Percentiles rank a stretch among this genome's conserved stretches.
These are phyloP conservation scores for Ophion obscuratus DNA, from an alignment of 2,888 invertebrate genomes.

Conservation along the genomic window DNA sequence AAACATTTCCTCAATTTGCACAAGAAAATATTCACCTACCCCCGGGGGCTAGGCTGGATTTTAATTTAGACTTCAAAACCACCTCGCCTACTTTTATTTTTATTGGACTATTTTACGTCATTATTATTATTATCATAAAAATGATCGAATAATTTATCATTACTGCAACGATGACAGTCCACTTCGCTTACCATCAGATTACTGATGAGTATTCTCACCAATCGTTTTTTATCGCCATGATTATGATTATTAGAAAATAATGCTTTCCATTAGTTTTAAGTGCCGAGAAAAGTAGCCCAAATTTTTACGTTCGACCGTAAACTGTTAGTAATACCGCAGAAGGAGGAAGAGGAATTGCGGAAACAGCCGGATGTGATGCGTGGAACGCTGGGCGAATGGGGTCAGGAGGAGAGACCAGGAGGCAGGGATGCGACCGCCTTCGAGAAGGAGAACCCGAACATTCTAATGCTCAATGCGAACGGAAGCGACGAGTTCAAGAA, in stretches of 20 bases:
- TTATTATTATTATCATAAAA: too few species aligned
- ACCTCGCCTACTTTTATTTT: too few species aligned
- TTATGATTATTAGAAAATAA: too few species aligned
- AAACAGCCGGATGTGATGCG: constrained; percentile 90
- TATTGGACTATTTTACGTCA: too few species aligned
- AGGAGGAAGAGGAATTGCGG: constrained; percentile 89
- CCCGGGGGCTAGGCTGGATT: too few species aligned
- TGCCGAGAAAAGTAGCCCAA: not conserved
- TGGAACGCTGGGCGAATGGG: constrained; percentile 90
- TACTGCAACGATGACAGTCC: too few species aligned
- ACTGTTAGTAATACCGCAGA: constrained; percentile 85
- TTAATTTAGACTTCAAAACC: too few species aligned
- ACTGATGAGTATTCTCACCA: not conserved
- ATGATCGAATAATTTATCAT: too few species aligned
- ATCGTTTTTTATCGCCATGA: not conserved
- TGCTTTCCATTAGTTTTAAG: too few species aligned
- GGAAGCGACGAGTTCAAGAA: constrained; percentile 91
- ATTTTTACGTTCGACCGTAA: constrained; percentile 71
- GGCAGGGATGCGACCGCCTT: constrained; percentile 90
- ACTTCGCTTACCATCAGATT: not conserved
- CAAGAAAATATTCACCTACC: too few species aligned
- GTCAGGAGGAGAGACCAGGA: constrained; percentile 88
- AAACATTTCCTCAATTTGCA: too few species aligned
- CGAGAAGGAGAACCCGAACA: constrained; percentile 92
- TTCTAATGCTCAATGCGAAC: constrained; percentile 88